Evolutionary conservation across 2,888 invertebrate genomes (phyloP).

Genomic region (Argyresthia goedartella): DNA sequence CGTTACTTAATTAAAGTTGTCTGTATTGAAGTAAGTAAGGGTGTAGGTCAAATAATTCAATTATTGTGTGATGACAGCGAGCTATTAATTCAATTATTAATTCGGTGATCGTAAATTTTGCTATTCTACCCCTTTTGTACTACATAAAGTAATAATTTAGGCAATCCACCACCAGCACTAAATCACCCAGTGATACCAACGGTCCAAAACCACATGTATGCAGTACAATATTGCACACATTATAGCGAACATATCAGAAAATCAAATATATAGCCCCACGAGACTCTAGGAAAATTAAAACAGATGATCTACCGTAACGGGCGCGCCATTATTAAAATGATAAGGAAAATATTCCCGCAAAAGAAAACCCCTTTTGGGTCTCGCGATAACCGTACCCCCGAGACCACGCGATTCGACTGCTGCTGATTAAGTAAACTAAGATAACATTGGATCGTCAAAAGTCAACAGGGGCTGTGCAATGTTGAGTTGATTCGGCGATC

Average conservation of each 20-base stretch:
- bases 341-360: conserved; percentile 64
- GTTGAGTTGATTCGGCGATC: conserved; percentile 63
- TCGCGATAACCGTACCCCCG: conserved; percentile 42
- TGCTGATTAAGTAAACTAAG: conserved; percentile 70
- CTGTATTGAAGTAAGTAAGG: too few species aligned
- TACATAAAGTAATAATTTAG: too few species aligned
- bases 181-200: too few species aligned
- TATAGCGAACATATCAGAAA: conserved; percentile 16
- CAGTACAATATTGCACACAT: too few species aligned
- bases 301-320: conserved; percentile 60
- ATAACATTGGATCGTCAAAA: conserved; percentile 64
- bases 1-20: too few species aligned
- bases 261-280: conserved; percentile 28
- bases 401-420: conserved; percentile 50
- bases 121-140: too few species aligned
- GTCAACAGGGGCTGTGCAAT: conserved; percentile 66
- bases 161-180: too few species aligned
- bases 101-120: too few species aligned
- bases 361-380: conserved; percentile 44
- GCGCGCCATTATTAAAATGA: conserved; percentile 67
- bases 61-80: too few species aligned
- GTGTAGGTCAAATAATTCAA: too few species aligned
- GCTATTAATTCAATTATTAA: too few species aligned
- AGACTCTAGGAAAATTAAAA: conserved; percentile 59
- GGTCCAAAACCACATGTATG: too few species aligned